Base-by-base conservation (phyloP, 2,113 vertebrate genomes). In the Nanorana parkeri region DNA sequence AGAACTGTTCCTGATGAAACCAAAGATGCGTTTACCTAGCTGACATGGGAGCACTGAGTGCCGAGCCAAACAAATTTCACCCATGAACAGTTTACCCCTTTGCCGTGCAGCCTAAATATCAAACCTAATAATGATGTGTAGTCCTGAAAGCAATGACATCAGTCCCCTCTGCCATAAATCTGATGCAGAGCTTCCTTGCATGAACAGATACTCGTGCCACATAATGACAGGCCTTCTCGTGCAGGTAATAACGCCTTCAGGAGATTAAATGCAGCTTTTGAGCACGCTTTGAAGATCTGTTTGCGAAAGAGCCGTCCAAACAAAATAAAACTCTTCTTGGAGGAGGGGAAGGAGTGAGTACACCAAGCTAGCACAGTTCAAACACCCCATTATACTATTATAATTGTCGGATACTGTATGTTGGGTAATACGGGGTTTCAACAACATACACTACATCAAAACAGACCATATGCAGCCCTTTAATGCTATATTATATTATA, bases 171-270 rank as follows among this genome's bases (percentile, higher is more conserved):
- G 26, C 32, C 52, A 80, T 69, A 51, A 68, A 80, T 69, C n/a
- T 8, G 55, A 20, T 51, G 21, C 64, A 51, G 20, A 55, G 51
- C 47, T 58, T 68, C 77, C 23, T 11, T 56, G 64, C 77, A 78
- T 56, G 64, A 61, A 56, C 19, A 80, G 78, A 68, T 21, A 10
- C 28, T 24, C n/a, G 47, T 47, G 68, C 54, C 66, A 58, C 78
- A 69, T 80, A 80, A 80, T 80, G 56, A 78, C 60, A 65, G 54
- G 51, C 66, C 77, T 78, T 69, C 55, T 61, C 78, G n/a, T 26
- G 66, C 55, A 60, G 58, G 66, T 69, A 69, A 80, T 61, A 61
- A 78, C 36, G 77, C 78, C 66, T 69, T 52, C 23, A 28, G 66
- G 56, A 80, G 78, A 80, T 80, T 80, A 69, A 68, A 61, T n/a